Evolutionary conservation across 2,113 vertebrate genomes (phyloP).

Genomic region (Zootoca vivipara): DNA sequence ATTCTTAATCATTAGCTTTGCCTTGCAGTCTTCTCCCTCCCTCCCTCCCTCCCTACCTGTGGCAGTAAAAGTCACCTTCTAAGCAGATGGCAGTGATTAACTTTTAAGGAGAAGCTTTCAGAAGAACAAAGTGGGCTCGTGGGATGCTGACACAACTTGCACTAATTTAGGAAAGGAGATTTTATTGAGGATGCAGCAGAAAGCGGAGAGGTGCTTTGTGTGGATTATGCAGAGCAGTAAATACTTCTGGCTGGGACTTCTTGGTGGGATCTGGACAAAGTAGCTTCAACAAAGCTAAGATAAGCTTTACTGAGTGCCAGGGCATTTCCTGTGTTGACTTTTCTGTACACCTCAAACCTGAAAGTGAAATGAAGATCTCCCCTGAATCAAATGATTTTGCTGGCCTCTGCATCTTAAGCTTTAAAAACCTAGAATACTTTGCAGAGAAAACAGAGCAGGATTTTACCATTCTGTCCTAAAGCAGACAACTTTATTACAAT

Average conservation of each 20-base stretch:
- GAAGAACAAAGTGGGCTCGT: neutral
- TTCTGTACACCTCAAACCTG: neutral
- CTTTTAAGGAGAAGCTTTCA: neutral
- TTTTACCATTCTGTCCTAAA: neutral
- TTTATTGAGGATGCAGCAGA: neutral
- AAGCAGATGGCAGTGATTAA: neutral
- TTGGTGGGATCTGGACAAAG: neutral
- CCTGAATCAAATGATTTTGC: neutral
- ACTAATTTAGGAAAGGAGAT: constrained; percentile 17
- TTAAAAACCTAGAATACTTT: neutral
- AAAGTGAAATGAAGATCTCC: neutral
- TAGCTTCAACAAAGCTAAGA: neutral
- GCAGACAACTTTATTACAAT: neutral
- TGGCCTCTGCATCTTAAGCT: neutral
- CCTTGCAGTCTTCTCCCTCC: neutral
- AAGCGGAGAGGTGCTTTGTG: neutral
- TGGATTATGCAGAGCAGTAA: neutral
- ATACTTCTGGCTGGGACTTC: neutral
- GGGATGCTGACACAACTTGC: neutral
- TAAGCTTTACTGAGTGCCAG: neutral
- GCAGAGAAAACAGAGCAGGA: neutral
- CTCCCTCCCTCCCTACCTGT: neutral
- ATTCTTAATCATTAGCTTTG: constrained; percentile 8
- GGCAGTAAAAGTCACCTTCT: constrained; percentile 14
- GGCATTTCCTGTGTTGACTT: neutral